These are phyloP conservation scores for Craseonycteris thonglongyai DNA, from an alignment of 2,113 vertebrate genomes.

Conservation along the genomic window DNA sequence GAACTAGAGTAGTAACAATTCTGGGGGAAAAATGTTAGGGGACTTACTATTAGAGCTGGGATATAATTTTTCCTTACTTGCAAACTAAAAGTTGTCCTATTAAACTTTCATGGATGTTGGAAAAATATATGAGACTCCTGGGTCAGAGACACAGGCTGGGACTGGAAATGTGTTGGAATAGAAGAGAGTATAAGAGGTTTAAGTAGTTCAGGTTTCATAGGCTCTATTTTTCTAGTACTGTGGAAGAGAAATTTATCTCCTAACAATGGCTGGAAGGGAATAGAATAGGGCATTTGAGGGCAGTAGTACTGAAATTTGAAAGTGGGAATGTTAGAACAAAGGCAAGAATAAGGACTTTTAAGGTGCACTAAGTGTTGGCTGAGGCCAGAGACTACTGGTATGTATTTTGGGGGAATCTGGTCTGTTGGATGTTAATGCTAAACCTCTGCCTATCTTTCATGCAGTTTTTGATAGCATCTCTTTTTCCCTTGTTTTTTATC, in stretches of 20 bases:
- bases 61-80: not conserved
- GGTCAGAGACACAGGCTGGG: not conserved
- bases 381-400: not conserved
- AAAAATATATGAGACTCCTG: not conserved
- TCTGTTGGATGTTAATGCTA: not conserved
- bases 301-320: not conserved
- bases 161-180: not conserved
- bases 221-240: not conserved
- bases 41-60: not conserved
- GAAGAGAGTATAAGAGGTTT: not conserved
- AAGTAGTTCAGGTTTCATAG: not conserved
- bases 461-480: not conserved
- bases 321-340: not conserved
- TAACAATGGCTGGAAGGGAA: not conserved
- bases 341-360: not conserved
- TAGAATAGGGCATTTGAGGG: not conserved
- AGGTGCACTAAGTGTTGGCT: not conserved
- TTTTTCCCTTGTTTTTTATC: not conserved
- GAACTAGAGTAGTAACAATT: not conserved
- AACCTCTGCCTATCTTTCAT: not conserved
- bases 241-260: not conserved
- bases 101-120: not conserved
- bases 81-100: not conserved
- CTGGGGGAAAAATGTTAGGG: not conserved
- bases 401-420: not conserved